A percentile compares a stretch with the other conserved stretches of the same genome.
phyloP scores from a whole-genome alignment of 1,140 invertebrate genomes.

The Hetaerina americana region DNA sequence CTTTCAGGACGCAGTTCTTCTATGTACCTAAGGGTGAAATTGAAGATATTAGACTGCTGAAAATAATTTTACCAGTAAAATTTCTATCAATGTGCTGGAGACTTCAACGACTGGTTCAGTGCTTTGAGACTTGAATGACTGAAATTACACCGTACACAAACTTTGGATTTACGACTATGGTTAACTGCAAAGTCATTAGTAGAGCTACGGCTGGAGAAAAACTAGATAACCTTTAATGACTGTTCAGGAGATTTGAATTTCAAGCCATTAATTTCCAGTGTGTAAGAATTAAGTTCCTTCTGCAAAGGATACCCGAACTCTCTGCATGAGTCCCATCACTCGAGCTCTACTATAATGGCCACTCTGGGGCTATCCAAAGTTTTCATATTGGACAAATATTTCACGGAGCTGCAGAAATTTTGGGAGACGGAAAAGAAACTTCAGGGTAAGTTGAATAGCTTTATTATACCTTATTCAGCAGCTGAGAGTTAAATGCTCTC shows the following conservation, averaged over 20 bases:
- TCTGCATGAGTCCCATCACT: not conserved
- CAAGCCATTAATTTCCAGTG: too few species aligned
- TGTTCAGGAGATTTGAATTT: too few species aligned
- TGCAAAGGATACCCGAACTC: not conserved
- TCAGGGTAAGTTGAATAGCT: conserved; percentile 72
- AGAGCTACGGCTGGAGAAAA: too few species aligned
- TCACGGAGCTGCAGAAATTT: conserved; percentile 89
- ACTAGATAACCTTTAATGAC: too few species aligned
- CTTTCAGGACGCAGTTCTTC: too few species aligned
- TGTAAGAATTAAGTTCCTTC: not conserved
- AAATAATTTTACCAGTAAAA: too few species aligned
- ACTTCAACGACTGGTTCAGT: not conserved
- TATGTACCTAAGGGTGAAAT: too few species aligned
- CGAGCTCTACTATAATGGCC: conserved; percentile 43
- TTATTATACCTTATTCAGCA: too few species aligned
- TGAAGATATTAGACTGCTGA: too few species aligned
- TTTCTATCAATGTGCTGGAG: too few species aligned
- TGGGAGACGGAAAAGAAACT: conserved; percentile 93
- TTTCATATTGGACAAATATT: conserved; percentile 95
- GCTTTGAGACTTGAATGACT: not conserved
- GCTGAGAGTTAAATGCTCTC: too few species aligned
- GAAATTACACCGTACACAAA: not conserved
- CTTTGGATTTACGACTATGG: not conserved
- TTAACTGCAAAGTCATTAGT: too few species aligned
- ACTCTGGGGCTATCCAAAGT: conserved; percentile 88